Percentiles rank a stretch among this genome's conserved stretches.
These are phyloP conservation scores for Acrobasis repandana DNA, from an alignment of 2,888 invertebrate species.

Conservation along the genomic window DNA sequence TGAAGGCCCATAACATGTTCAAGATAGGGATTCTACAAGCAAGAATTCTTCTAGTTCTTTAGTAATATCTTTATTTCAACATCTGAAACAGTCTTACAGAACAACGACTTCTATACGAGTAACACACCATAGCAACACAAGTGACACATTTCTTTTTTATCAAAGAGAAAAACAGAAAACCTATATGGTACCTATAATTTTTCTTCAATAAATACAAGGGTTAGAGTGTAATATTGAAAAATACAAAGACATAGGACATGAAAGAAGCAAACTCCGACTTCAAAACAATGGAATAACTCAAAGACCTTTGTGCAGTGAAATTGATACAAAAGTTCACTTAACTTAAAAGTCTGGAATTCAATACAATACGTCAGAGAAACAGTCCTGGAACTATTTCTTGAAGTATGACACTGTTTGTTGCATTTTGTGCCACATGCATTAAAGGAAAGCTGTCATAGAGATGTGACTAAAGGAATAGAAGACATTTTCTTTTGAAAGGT, in stretches of 20 bases:
- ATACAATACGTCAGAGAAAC: conserved; percentile 20
- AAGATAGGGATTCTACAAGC: no score
- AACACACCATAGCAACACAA: no score
- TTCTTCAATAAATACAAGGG: no score
- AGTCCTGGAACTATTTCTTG: neutral
- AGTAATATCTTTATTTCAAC: no score
- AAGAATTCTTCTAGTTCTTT: no score
- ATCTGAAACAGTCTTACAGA: no score
- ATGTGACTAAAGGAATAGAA: neutral
- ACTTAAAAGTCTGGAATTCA: conserved; percentile 26
- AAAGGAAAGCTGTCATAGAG: neutral
- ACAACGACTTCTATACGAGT: no score
- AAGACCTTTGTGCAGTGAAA: conserved; percentile 23
- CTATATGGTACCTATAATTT: no score
- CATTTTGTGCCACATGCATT: neutral
- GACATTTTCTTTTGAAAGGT: neutral
- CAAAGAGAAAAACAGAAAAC: no score
- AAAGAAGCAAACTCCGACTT: neutral
- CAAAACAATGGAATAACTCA: conserved; percentile 13
- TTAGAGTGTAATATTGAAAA: no score
- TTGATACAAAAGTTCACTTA: conserved; percentile 29
- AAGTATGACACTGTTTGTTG: conserved; percentile 21
- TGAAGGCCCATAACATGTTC: no score
- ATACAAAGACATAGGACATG: neutral
- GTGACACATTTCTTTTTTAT: no score